Evolutionary conservation across 2,888 invertebrate genomes (phyloP).

Genomic region (Eueremaeus valkanovi): DNA sequence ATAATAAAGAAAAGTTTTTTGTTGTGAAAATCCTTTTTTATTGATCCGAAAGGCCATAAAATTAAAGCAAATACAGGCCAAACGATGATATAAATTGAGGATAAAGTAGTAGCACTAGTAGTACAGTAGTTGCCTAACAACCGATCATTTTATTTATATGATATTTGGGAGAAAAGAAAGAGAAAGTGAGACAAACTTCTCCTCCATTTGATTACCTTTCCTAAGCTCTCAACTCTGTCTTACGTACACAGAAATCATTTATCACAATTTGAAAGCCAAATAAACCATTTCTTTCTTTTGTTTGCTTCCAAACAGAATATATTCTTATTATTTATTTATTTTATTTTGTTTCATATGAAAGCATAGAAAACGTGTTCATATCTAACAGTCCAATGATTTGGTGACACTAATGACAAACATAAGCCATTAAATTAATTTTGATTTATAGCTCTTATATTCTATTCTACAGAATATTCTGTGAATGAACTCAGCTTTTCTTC

Average conservation of each 20-base stretch:
- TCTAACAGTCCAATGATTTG: background rate
- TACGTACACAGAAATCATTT: background rate
- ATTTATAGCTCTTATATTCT: conserved; percentile 3
- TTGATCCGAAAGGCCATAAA: background rate
- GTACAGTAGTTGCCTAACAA: background rate
- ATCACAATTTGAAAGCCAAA: conserved; percentile 18
- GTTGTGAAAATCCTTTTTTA: background rate
- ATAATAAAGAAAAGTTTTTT: background rate
- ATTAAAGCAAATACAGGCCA: background rate
- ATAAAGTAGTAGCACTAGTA: background rate
- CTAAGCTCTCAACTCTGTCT: background rate
- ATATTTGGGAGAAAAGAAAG: background rate
- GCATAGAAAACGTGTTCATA: background rate
- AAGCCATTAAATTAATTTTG: background rate
- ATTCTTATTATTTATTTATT: too few relatives aligned
- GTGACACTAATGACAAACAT: background rate
- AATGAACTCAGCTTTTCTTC: background rate
- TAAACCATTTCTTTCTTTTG: background rate
- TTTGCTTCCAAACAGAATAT: background rate
- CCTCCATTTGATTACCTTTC: conserved; percentile 9
- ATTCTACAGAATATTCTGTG: background rate
- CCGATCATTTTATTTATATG: conserved; percentile 6
- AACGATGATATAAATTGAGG: background rate
- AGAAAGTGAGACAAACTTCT: too few relatives aligned
- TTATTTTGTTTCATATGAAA: too few relatives aligned